A percentile compares a stretch with the other conserved stretches of the same genome.
Conservation (phyloP, 1,140 invertebrate genomes). For the Drosophila repleta region DNA sequence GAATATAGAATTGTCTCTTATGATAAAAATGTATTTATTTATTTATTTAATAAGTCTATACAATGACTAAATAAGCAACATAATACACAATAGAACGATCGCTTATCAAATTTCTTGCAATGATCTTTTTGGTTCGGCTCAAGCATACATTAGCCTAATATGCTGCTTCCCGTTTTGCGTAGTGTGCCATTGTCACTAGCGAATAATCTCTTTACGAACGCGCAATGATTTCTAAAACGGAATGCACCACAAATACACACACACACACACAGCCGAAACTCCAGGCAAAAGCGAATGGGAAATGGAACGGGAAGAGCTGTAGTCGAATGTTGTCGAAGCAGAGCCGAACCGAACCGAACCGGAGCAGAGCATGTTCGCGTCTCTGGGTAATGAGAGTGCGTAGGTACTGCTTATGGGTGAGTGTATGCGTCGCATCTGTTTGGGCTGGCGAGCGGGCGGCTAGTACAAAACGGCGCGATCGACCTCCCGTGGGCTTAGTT, state of each 20-base stretch:
- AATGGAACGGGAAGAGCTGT: slow-evolving; percentile 65
- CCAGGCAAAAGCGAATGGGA: slow-evolving; percentile 53
- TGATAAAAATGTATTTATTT: background rate
- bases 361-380: slow-evolving; percentile 23
- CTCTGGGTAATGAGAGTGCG: slow-evolving; percentile 40
- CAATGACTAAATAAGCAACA: background rate
- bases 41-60: too few relatives aligned
- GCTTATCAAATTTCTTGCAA: slow-evolving; percentile 1
- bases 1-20: too few relatives aligned
- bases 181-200: slow-evolving; percentile 57
- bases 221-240: slow-evolving; percentile 57
- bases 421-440: slow-evolving; percentile 5
- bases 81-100: too few relatives aligned
- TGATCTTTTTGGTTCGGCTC: slow-evolving; percentile 3
- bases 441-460: slow-evolving; percentile 9
- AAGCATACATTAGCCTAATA: background rate
- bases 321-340: slow-evolving; percentile 45
- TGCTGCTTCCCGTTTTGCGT: background rate
- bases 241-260: slow-evolving; percentile 41
- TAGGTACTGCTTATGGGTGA: slow-evolving; percentile 18
- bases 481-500: slow-evolving; percentile 78
- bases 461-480: slow-evolving; percentile 74
- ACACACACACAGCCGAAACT: slow-evolving; percentile 18
- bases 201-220: slow-evolving; percentile 52
- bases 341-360: slow-evolving; percentile 6